These are phyloP conservation scores for Tapirus indicus DNA, from an alignment of 2,797 vertebrate species.

Conservation along the genomic window DNA sequence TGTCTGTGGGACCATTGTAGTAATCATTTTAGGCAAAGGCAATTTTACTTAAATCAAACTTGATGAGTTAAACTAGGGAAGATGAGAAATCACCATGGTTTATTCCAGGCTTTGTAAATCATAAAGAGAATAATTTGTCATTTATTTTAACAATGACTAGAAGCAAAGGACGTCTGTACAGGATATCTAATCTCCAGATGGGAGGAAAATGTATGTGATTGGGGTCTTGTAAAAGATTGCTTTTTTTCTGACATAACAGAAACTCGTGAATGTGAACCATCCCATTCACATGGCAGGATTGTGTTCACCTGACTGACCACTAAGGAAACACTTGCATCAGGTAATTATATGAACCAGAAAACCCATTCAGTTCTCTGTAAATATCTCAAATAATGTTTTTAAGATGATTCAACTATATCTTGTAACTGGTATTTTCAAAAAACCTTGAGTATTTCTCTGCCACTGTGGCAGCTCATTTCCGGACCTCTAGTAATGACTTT, in stretches of 20 bases:
- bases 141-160: conserved; percentile 26
- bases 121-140: neutral
- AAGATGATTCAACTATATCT: conserved; percentile 91
- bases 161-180: conserved; percentile 4
- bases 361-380: conserved; percentile 86
- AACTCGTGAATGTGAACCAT: conserved; percentile 25
- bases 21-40: neutral
- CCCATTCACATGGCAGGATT: conserved; percentile 57
- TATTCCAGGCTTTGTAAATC: neutral
- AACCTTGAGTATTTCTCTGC: conserved; percentile 89
- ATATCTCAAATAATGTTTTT: conserved; percentile 87
- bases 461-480: conserved; percentile 87
- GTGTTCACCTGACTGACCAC: conserved; percentile 78
- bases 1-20: neutral
- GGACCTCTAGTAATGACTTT: conserved; percentile 90
- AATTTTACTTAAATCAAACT: conserved; percentile 27
- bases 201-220: neutral
- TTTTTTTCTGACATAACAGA: conserved; percentile 33
- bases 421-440: conserved; percentile 91
- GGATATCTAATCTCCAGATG: conserved; percentile 19
- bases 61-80: neutral
- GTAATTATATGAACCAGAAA: conserved; percentile 85
- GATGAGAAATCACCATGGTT: neutral
- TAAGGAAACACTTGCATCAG: conserved; percentile 85
- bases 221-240: conserved; percentile 16